These are phyloP conservation scores for Egretta garzetta DNA, from an alignment of 2,113 vertebrate genomes.

Conservation along the genomic window DNA sequence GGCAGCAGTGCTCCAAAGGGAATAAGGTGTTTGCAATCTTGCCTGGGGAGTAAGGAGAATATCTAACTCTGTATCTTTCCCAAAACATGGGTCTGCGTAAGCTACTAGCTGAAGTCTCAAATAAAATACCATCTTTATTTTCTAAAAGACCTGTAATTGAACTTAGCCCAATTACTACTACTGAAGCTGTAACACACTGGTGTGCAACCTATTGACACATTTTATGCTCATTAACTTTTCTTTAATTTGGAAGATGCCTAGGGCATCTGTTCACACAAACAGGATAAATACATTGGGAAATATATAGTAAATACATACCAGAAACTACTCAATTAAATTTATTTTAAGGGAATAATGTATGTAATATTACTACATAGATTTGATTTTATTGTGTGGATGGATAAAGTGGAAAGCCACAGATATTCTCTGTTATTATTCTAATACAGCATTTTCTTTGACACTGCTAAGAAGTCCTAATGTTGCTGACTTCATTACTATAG, in stretches of 20 bases:
- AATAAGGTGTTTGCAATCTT: background rate
- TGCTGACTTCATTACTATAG: background rate
- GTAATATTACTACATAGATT: background rate
- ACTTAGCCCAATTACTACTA: background rate
- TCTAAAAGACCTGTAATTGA: background rate
- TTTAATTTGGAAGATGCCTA: background rate
- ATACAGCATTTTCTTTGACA: background rate
- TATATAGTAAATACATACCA: background rate
- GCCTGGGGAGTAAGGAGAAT: background rate
- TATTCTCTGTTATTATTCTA: background rate
- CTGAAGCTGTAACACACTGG: background rate
- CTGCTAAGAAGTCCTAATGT: background rate
- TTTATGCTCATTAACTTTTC: background rate
- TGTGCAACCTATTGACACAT: background rate
- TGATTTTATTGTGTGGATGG: background rate
- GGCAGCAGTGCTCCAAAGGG: background rate
- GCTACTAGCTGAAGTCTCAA: background rate
- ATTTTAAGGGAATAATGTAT: background rate
- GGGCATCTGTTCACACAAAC: background rate
- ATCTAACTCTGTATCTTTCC: background rate
- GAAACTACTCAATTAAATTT: background rate
- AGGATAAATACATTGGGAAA: background rate
- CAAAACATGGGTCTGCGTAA: background rate
- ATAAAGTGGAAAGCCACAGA: background rate
- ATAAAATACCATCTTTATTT: background rate